phyloP scores from a whole-genome alignment of 1,140 invertebrate species.

The Zaprionus davidi region DNA sequence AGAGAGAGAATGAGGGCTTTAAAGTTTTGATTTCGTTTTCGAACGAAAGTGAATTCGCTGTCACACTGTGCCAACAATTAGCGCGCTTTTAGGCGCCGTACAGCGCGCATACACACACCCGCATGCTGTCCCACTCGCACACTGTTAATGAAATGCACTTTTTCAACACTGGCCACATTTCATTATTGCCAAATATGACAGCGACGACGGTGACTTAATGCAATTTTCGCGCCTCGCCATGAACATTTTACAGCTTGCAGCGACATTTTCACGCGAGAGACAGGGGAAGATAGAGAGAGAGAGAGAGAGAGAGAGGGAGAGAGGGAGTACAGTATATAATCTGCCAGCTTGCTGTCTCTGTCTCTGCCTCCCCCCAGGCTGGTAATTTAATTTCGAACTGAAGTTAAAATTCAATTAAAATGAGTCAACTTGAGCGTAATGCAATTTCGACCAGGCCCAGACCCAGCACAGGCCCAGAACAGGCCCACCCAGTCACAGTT shows the following conservation, averaged over 20 bases:
- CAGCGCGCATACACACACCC: constrained; percentile 39
- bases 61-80: constrained; percentile 38
- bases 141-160: constrained; percentile 24
- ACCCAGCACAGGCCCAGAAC: background rate
- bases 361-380: constrained; percentile 58
- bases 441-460: constrained; percentile 56
- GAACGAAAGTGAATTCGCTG: constrained; percentile 37
- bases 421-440: constrained; percentile 83
- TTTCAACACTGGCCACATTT: constrained; percentile 30
- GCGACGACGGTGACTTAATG: constrained; percentile 40
- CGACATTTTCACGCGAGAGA: constrained; percentile 43
- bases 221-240: constrained; percentile 57
- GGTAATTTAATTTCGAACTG: constrained; percentile 82
- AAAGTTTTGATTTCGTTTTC: constrained; percentile 6
- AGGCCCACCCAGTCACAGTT: background rate
- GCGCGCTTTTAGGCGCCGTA: constrained; percentile 56
- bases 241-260: constrained; percentile 59
- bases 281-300: background rate
- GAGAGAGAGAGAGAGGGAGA: background rate
- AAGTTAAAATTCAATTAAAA: constrained; percentile 83
- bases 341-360: constrained; percentile 1
- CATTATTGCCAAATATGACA: constrained; percentile 49
- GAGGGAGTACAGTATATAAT: background rate
- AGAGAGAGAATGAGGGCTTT: background rate
- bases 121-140: background rate